Evolutionary conservation across 2,113 vertebrate genomes (phyloP).

Genomic region (Misgurnus anguillicaudatus): DNA sequence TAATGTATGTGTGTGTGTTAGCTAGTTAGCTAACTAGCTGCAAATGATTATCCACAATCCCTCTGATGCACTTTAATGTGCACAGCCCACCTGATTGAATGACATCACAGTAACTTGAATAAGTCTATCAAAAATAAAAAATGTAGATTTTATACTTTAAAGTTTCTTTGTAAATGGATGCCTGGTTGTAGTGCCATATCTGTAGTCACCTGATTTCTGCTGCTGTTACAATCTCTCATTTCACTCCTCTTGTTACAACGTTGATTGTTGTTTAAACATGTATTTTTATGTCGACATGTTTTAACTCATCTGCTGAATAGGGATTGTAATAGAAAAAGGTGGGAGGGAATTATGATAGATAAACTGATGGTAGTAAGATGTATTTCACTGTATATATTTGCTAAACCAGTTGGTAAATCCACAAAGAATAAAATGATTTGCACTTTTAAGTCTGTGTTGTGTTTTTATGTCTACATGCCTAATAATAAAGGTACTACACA

Average conservation of each 20-base stretch:
- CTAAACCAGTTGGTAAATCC: slow-evolving; percentile 62
- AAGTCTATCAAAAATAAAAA: slow-evolving; percentile 20
- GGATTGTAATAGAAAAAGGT: slow-evolving; percentile 57
- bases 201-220: slow-evolving; percentile 40
- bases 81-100: slow-evolving; percentile 40
- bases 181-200: slow-evolving; percentile 65
- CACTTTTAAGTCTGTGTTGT: slow-evolving; percentile 69
- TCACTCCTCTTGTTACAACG: slow-evolving; percentile 9
- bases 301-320: slow-evolving; percentile 46
- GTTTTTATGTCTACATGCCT: slow-evolving; percentile 15
- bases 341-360: slow-evolving; percentile 39
- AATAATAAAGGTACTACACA: too few relatives aligned
- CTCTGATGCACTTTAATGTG: slow-evolving; percentile 58
- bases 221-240: slow-evolving; percentile 16
- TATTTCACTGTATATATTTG: slow-evolving; percentile 76
- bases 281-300: slow-evolving; percentile 47
- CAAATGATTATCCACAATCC: slow-evolving; percentile 60
- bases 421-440: slow-evolving; percentile 80
- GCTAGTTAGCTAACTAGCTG: background rate
- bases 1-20: slow-evolving; percentile 53
- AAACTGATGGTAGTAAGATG: slow-evolving; percentile 65
- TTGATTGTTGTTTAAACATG: slow-evolving; percentile 46
- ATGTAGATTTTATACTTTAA: slow-evolving; percentile 45
- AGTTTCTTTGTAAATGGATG: slow-evolving; percentile 11
- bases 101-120: slow-evolving; percentile 59